phyloP scores from a whole-genome alignment of 2,797 vertebrate genomes.

The Bovichtus diacanthus region DNA sequence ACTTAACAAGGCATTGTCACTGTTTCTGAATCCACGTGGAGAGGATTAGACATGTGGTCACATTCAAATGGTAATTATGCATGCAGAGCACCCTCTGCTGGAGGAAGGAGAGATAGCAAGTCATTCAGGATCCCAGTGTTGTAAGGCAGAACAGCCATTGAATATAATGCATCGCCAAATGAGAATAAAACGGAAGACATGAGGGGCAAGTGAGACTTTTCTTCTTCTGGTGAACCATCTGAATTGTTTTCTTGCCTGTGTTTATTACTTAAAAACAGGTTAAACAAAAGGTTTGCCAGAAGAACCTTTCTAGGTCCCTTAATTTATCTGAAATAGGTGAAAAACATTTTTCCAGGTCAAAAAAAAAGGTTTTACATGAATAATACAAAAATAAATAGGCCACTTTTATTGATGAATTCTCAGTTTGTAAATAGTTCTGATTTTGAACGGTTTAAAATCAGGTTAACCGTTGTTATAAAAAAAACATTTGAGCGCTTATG shows the following conservation, averaged over 20 bases:
- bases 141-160: not conserved
- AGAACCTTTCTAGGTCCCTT: too few relatives aligned
- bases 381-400: not conserved
- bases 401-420: not conserved
- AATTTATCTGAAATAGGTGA: too few relatives aligned
- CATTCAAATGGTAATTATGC: slow-evolving; percentile 12
- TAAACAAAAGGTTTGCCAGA: too few relatives aligned
- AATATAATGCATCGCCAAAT: not conserved
- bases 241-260: too few relatives aligned
- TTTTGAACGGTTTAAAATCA: not conserved
- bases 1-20: not conserved
- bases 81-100: slow-evolving; percentile 70
- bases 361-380: too few relatives aligned
- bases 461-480: not conserved
- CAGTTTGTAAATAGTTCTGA: not conserved
- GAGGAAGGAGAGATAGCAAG: not conserved
- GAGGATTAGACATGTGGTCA: not conserved
- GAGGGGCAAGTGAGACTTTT: too few relatives aligned
- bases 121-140: not conserved
- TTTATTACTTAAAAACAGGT: too few relatives aligned
- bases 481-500: not conserved
- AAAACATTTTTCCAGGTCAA: too few relatives aligned
- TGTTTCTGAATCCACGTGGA: not conserved
- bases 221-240: too few relatives aligned
- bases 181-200: too few relatives aligned